Base-by-base conservation (phyloP, 2,888 invertebrate genomes). In the Glyphotaelius pellucidus region DNA sequence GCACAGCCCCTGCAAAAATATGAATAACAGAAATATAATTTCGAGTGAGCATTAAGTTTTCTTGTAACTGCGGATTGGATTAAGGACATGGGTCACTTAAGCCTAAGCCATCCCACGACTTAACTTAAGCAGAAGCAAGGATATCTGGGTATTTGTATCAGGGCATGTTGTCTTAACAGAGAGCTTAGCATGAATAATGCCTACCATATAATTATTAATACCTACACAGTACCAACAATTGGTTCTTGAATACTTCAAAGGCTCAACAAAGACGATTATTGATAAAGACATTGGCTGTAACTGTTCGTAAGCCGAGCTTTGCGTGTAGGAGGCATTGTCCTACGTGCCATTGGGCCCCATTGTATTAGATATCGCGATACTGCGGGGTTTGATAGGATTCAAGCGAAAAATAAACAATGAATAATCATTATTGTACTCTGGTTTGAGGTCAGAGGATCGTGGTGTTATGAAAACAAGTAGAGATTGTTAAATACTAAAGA, bases 181-280 rank as follows among this genome's bases (percentile, higher is more conserved):
- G 2, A 25, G 86, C 86, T 86, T 38, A 86, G 42, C 86, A 42
- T 86, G 42, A 86, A 86, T 86, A 42, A 86, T 42, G 86, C 86
- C 86, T n/a, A n/a, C n/a, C 86, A 30, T 47, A 42, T 86, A 30
- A 86, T 67, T 67, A 67, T 67, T 67, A 67, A 67, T 67, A 67
- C 67, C 67, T 25, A 67, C 67, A 67, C 67, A 67, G 67, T 25
- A 9, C 67, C 9, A 67, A 67, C 67, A 67, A 67, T 67, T 67
- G 67, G 67, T 67, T 67, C 67, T 67, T 67, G 67, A 67, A 11
- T 67, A 86, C 86, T 86, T 86, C 47, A 86, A 86, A 47, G 86
- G 86, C n/a, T 86, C 86, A 30, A 86, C 86, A 42, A 86, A 86
- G 86, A 86, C 42, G 35, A 42, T 86, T 86, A 86, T 86, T 35